phyloP scores from a whole-genome alignment of 2,113 vertebrate species.

The Motacilla tschutschensis region DNA sequence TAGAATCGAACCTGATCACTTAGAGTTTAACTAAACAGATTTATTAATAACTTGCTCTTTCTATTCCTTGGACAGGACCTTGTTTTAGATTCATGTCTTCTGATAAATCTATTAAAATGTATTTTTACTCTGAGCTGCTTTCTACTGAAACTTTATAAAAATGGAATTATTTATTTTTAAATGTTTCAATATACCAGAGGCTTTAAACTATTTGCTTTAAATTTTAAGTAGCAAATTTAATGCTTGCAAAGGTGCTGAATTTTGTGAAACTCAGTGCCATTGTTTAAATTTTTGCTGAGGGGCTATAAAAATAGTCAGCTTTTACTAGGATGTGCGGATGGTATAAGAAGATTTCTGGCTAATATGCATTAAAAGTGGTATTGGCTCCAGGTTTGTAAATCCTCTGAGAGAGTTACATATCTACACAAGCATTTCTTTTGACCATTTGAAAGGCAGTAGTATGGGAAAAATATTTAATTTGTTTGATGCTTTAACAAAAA shows the following conservation, averaged over 20 bases:
- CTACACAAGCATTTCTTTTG: neutral
- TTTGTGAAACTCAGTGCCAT: neutral
- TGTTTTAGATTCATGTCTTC: neutral
- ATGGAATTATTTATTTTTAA: neutral
- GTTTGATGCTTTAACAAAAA: neutral
- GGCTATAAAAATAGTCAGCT: neutral
- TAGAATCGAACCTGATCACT: neutral
- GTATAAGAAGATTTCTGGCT: conserved; percentile 17
- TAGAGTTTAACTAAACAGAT: neutral
- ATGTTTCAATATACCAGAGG: neutral
- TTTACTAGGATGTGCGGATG: neutral
- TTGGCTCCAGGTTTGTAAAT: conserved; percentile 20
- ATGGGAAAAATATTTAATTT: neutral
- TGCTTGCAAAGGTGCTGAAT: conserved; percentile 11
- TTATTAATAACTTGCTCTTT: neutral
- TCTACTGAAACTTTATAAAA: neutral
- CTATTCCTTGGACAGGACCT: neutral
- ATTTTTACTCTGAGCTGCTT: neutral
- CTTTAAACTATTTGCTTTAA: conserved; percentile 11
- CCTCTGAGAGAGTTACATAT: neutral
- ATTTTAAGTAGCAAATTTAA: conserved; percentile 31
- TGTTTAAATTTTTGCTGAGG: conserved; percentile 48
- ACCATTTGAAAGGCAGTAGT: neutral
- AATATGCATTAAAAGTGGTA: conserved; percentile 6
- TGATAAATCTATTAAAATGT: neutral